Evolutionary conservation across 1,140 invertebrate genomes (phyloP).

Genomic region (Panagrolaimus sp.): DNA sequence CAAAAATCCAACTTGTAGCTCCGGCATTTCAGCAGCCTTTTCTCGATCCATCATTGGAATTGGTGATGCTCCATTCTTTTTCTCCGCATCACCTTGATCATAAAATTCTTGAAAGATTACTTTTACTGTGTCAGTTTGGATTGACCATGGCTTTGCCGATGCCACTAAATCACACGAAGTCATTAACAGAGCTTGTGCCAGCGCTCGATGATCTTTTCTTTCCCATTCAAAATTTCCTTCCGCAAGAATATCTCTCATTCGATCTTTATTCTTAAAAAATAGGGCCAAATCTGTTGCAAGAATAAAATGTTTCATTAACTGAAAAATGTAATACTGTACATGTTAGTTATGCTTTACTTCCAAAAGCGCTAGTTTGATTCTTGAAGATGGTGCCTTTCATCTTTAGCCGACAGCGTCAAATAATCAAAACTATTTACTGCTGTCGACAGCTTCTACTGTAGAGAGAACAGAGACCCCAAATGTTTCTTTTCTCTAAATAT

Average conservation of each 20-base stretch:
- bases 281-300: conserved; percentile 74
- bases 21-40: conserved; percentile 69
- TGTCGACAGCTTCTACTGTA: too few species aligned
- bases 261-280: conserved; percentile 72
- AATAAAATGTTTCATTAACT: conserved; percentile 74
- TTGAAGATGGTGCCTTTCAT: too few species aligned
- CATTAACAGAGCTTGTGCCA: conserved; percentile 73
- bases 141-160: conserved; percentile 74
- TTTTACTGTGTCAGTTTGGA: conserved; percentile 73
- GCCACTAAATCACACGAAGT: conserved; percentile 76
- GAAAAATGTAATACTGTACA: too few species aligned
- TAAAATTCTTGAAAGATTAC: conserved; percentile 82
- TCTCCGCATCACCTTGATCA: conserved; percentile 72
- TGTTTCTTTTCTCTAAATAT: too few species aligned
- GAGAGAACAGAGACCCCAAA: too few species aligned
- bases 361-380: too few species aligned
- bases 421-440: too few species aligned
- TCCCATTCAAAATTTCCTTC: conserved; percentile 40
- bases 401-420: too few species aligned
- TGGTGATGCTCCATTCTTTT: conserved; percentile 67
- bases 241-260: conserved; percentile 53
- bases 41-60: conserved; percentile 77
- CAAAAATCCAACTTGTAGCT: conserved; percentile 69
- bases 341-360: too few species aligned
- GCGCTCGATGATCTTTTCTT: conserved; percentile 50